Evolutionary conservation across 2,113 vertebrate species (phyloP).

Genomic region (Rhinichthys klamathensis): DNA sequence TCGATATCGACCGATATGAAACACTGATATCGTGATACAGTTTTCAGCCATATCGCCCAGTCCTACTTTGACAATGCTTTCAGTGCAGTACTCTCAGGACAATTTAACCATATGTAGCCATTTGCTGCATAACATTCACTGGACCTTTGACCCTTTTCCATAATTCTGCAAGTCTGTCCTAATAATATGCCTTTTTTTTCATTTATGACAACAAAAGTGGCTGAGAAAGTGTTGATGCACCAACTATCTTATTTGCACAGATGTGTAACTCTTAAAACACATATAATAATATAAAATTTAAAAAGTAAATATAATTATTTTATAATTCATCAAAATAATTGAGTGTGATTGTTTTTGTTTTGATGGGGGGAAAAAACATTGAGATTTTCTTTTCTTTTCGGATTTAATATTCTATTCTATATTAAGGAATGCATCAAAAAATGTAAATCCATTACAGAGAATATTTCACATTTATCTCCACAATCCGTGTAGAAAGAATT

Average conservation of each 20-base stretch:
- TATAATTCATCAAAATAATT: background rate
- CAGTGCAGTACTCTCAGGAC: background rate
- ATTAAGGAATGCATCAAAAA: background rate
- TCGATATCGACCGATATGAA: no score
- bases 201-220: no score
- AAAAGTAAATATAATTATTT: background rate
- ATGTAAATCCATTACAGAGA: background rate
- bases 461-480: background rate
- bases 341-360: background rate
- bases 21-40: no score
- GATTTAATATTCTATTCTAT: no score
- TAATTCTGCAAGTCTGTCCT: background rate
- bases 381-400: background rate
- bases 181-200: no score
- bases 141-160: background rate
- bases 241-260: no score
- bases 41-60: no score
- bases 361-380: no score
- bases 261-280: no score
- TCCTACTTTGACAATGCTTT: no score
- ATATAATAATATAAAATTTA: no score
- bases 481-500: background rate
- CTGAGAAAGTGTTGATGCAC: no score
- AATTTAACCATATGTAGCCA: background rate
- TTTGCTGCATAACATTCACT: background rate